Evolutionary conservation across 2,113 vertebrate species (phyloP).

Genomic region (Hippocampus zosterae): DNA sequence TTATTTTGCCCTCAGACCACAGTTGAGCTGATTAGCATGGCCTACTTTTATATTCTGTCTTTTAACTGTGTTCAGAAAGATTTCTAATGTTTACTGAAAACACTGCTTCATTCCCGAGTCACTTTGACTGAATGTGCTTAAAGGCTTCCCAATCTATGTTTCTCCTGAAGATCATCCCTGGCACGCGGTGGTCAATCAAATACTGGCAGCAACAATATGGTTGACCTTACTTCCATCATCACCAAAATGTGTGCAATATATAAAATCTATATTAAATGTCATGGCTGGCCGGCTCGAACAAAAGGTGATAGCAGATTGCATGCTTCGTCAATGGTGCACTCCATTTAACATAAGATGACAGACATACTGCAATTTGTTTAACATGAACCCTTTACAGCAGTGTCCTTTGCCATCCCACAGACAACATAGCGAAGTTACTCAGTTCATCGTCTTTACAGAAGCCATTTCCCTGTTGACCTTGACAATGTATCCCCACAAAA

Average conservation of each 20-base stretch:
- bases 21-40: conserved; percentile 29
- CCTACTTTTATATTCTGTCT: conserved; percentile 26
- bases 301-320: conserved; percentile 56
- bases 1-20: not conserved
- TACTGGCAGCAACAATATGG: conserved; percentile 21
- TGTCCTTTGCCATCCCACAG: conserved; percentile 45
- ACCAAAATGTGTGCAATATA: conserved; percentile 40
- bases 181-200: conserved; percentile 27
- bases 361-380: conserved; percentile 66
- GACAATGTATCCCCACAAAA: conserved; percentile 36
- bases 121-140: conserved; percentile 25
- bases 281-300: conserved; percentile 32
- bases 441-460: conserved; percentile 39
- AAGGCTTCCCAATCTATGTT: conserved; percentile 20
- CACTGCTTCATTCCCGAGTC: conserved; percentile 10
- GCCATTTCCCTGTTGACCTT: conserved; percentile 58
- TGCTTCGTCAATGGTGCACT: conserved; percentile 58
- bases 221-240: conserved; percentile 30
- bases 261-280: conserved; percentile 50
- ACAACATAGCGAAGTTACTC: conserved; percentile 45
- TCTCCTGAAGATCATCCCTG: conserved; percentile 27
- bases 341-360: conserved; percentile 63
- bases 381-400: conserved; percentile 54
- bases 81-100: conserved; percentile 16
- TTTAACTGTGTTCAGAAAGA: conserved; percentile 18